Conservation (phyloP, 2,113 vertebrate species). For the Charadrius vociferus region DNA sequence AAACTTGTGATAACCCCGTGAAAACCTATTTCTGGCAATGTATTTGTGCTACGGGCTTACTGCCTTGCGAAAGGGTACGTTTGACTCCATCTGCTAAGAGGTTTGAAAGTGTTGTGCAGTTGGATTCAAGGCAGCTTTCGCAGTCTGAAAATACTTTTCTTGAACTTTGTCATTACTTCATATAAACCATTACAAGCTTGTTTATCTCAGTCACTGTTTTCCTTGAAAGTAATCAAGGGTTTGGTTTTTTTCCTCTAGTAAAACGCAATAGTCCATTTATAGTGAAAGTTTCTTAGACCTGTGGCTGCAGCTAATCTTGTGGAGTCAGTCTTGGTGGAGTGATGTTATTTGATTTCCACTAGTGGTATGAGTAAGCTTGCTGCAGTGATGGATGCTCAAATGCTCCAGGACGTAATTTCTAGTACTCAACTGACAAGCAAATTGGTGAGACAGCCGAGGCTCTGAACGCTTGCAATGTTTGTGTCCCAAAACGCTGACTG, state of each 20-base stretch:
- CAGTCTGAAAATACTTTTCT: not conserved
- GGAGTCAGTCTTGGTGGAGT: not conserved
- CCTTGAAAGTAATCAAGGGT: no score
- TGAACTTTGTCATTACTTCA: not conserved
- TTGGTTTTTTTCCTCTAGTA: not conserved
- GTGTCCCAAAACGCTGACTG: not conserved
- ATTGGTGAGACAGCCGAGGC: not conserved
- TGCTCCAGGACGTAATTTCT: not conserved
- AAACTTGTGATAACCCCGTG: not conserved
- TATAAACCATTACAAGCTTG: rapidly evolving
- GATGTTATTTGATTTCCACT: not conserved
- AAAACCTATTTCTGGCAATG: not conserved
- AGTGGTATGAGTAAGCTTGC: not conserved
- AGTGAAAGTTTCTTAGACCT: not conserved
- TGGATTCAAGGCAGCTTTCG: not conserved
- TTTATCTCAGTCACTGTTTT: rapidly evolving
- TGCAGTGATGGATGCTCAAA: not conserved
- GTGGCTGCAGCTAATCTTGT: not conserved
- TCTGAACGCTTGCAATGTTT: not conserved
- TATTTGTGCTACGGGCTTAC: rapidly evolving
- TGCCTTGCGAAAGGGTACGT: rapidly evolving
- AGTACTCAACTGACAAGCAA: not conserved
- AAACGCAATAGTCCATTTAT: not conserved
- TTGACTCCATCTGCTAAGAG: rapidly evolving
- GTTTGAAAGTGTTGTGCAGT: not conserved